phyloP scores from a whole-genome alignment of 2,888 invertebrate species.

The Caenorhabditis angaria region DNA sequence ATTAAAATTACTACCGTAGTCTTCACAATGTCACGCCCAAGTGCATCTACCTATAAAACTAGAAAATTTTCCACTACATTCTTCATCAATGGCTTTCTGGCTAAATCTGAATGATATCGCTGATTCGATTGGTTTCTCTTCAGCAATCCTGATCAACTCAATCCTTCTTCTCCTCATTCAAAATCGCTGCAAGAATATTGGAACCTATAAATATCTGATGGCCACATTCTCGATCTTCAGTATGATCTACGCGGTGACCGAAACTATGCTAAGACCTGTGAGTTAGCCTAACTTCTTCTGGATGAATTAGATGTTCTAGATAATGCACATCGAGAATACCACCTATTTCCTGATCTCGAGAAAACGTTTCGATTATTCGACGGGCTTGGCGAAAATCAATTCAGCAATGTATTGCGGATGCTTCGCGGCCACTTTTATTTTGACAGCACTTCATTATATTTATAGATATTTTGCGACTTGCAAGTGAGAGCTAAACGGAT shows the following conservation, averaged over 20 bases:
- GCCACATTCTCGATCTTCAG: background rate
- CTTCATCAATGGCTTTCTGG: background rate
- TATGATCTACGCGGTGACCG: background rate
- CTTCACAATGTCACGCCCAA: no score
- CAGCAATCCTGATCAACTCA: background rate
- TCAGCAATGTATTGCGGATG: conserved; percentile 1
- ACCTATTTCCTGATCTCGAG: background rate
- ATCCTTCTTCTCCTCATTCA: background rate
- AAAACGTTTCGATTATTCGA: background rate
- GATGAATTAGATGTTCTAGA: background rate
- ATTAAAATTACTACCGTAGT: no score
- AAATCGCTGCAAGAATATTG: background rate
- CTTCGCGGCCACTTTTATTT: background rate
- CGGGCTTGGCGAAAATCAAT: background rate
- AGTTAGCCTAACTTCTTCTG: background rate
- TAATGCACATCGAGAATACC: conserved; percentile 2
- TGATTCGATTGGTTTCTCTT: background rate
- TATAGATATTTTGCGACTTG: conserved; percentile 27
- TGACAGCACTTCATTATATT: background rate
- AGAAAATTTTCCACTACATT: no score
- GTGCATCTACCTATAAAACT: no score
- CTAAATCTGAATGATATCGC: background rate
- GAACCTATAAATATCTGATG: conserved; percentile 6
- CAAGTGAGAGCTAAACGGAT: conserved; percentile 12
- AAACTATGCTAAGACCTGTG: background rate